Conservation (phyloP, 2,797 vertebrate genomes). For the Enteromius anoplus region DNA sequence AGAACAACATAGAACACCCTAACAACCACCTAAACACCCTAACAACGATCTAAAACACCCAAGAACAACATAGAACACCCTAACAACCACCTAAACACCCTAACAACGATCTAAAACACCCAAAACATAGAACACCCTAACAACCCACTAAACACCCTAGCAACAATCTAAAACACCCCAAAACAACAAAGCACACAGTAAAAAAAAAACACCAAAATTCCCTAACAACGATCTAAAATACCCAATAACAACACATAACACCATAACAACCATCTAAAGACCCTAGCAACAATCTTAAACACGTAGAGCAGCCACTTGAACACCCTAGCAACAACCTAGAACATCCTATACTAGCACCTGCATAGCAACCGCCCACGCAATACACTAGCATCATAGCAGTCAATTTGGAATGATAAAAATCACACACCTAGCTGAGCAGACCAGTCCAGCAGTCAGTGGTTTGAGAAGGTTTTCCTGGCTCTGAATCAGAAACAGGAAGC, state of each 20-base stretch:
- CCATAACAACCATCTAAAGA: background rate
- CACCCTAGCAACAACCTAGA: background rate
- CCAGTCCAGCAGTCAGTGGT: background rate
- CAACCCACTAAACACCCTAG: no score
- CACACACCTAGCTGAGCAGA: background rate
- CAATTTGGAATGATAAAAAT: background rate
- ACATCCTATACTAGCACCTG: background rate
- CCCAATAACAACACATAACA: background rate
- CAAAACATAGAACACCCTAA: no score
- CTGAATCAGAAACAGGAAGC: conserved; percentile 7
- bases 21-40: no score
- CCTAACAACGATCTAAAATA: background rate
- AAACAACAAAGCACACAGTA: no score
- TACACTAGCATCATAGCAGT: background rate
- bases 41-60: no score
- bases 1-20: no score
- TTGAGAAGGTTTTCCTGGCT: conserved; percentile 8
- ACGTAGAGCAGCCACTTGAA: background rate
- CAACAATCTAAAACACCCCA: background rate
- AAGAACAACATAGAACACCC: no score
- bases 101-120: background rate
- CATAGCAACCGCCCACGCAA: background rate
- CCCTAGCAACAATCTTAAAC: background rate
- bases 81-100: no score
- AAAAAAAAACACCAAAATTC: no score